phyloP scores from a whole-genome alignment of 64 coral and sea anemone species.

The Orbicella faveolata region DNA sequence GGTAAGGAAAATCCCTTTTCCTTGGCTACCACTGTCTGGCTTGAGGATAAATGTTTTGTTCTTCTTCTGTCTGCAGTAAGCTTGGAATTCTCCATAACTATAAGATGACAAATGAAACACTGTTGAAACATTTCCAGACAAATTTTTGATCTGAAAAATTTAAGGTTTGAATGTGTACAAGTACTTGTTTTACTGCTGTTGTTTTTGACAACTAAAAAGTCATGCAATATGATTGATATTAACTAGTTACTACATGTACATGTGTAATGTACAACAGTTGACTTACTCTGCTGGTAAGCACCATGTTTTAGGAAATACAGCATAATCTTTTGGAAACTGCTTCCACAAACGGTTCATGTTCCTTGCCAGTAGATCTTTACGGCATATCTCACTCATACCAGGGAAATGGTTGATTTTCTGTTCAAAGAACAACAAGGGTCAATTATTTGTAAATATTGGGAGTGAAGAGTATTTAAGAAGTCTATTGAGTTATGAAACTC shows the following conservation, averaged over 20 bases:
- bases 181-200: not conserved
- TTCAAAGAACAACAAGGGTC: not conserved
- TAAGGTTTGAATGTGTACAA: not conserved
- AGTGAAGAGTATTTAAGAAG: too few relatives aligned
- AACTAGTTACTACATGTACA: too few relatives aligned
- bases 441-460: not conserved
- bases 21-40: conserved; percentile 92
- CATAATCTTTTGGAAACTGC: conserved; percentile 98
- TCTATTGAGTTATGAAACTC: too few relatives aligned
- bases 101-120: not conserved
- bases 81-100: conserved; percentile 93
- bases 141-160: too few relatives aligned
- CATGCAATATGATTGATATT: too few relatives aligned
- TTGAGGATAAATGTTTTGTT: conserved; percentile 94
- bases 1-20: conserved; percentile 88
- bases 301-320: conserved; percentile 95
- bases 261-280: not conserved
- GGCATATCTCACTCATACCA: conserved; percentile 99
- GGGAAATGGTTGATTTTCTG: conserved; percentile 99
- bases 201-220: too few relatives aligned
- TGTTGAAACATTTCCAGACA: too few relatives aligned
- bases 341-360: conserved; percentile 99
- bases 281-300: conserved; percentile 93
- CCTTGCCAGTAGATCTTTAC: conserved; percentile 91
- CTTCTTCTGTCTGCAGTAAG: conserved; percentile 91